Conservation (phyloP, 2,113 vertebrate genomes). For the Thryonomys swinderianus region DNA sequence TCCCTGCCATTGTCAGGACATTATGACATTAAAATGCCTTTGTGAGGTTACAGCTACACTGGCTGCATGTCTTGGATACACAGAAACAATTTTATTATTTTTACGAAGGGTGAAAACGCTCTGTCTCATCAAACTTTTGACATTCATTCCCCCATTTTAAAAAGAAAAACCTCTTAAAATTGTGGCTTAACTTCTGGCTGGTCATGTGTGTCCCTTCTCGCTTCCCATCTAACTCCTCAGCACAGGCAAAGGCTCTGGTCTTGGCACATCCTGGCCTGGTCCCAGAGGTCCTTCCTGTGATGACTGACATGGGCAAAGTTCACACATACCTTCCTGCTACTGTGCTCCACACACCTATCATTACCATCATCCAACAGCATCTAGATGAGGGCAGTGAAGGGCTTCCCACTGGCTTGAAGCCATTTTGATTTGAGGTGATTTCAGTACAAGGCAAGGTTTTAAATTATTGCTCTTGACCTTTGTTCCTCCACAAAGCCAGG, state of each 20-base stretch:
- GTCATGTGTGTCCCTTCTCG: neutral
- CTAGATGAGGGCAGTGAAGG: slow-evolving; percentile 54
- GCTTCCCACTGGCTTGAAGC: neutral
- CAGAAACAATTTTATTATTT: neutral
- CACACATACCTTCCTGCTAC: slow-evolving; percentile 61
- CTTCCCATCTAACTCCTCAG: neutral
- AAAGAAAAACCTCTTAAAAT: neutral
- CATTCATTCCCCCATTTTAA: neutral
- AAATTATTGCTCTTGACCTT: neutral
- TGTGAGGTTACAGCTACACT: neutral
- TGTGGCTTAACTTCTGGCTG: neutral
- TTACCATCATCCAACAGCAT: slow-evolving; percentile 51
- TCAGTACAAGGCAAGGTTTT: neutral
- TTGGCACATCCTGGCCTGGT: slow-evolving; percentile 42
- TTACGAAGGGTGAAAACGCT: neutral
- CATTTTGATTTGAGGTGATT: slow-evolving; percentile 53
- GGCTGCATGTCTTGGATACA: neutral
- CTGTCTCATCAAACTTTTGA: neutral
- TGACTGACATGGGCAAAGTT: slow-evolving; percentile 64
- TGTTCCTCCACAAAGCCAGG: slow-evolving; percentile 41
- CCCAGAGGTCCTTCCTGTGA: neutral
- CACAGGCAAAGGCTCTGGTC: neutral
- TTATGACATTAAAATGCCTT: slow-evolving; percentile 60
- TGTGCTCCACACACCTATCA: slow-evolving; percentile 4
- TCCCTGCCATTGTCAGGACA: slow-evolving; percentile 27